phyloP scores from a whole-genome alignment of 2,113 vertebrate species.

The Fulmarus glacialis region DNA sequence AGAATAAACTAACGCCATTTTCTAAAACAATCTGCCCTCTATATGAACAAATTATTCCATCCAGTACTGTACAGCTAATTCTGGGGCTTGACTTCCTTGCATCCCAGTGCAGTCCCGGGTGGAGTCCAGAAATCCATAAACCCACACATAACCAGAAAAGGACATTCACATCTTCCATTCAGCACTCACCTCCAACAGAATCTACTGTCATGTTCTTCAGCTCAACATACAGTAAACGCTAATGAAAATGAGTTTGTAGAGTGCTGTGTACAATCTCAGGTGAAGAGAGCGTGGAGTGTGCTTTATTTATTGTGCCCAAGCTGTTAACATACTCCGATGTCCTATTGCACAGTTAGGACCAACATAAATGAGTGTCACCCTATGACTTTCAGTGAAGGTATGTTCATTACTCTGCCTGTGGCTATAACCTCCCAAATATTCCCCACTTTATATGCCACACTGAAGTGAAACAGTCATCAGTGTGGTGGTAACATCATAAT shows the following conservation, averaged over 20 bases:
- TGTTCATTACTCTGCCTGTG: neutral
- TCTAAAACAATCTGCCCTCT: neutral
- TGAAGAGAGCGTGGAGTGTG: neutral
- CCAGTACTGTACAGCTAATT: neutral
- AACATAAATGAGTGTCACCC: neutral
- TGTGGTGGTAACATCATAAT: neutral
- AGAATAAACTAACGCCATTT: neutral
- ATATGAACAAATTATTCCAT: neutral
- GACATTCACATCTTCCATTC: neutral
- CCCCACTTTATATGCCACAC: neutral
- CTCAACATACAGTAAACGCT: neutral
- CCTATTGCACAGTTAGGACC: neutral
- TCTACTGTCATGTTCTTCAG: neutral
- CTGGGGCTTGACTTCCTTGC: neutral
- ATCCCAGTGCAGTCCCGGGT: fast-evolving
- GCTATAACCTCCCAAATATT: neutral
- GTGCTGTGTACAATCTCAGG: neutral
- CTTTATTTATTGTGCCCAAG: neutral
- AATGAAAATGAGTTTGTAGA: neutral
- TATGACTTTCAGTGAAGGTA: neutral
- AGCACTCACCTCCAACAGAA: neutral
- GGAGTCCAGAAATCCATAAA: neutral
- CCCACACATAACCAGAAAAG: neutral
- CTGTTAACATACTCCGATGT: neutral
- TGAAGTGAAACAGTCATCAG: neutral